phyloP scores from a whole-genome alignment of 2,888 invertebrate genomes.

The Yponomeuta sedellus region DNA sequence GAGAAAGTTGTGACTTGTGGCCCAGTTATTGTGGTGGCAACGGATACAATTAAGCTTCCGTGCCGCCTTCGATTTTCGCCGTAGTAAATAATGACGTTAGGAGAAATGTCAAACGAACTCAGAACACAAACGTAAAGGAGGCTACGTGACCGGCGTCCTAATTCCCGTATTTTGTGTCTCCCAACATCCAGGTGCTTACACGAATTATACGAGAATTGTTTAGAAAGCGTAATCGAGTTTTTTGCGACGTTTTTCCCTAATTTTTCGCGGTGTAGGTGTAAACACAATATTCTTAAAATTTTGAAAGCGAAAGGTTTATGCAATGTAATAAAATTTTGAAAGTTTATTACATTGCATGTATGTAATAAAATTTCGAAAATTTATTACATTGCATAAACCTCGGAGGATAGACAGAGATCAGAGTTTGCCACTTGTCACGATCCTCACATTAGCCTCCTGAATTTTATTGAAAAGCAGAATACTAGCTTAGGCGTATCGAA shows the following conservation, averaged over 20 bases:
- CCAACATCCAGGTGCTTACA: constrained; percentile 26
- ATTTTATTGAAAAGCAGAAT: too few species aligned
- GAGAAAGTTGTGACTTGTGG: neutral
- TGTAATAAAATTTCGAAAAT: too few species aligned
- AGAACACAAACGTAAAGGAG: constrained; percentile 35
- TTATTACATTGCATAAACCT: too few species aligned
- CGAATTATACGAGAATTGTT: constrained; percentile 34
- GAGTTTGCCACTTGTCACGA: too few species aligned
- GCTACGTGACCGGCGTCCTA: constrained; percentile 43
- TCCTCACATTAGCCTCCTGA: too few species aligned
- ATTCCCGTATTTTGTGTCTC: constrained; percentile 32
- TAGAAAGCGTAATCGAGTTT: neutral
- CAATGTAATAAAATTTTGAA: too few species aligned
- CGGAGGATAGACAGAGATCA: too few species aligned
- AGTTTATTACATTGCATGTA: too few species aligned
- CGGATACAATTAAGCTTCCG: neutral
- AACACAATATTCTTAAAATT: too few species aligned
- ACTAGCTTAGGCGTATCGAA: too few species aligned
- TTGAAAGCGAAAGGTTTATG: too few species aligned
- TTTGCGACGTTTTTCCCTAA: neutral
- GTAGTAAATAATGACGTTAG: constrained; percentile 54
- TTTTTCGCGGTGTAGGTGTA: neutral
- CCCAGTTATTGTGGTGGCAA: neutral
- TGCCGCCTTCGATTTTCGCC: constrained; percentile 30
- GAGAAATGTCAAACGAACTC: constrained; percentile 55